Base-by-base conservation (phyloP, 2,888 invertebrate genomes). In the Brassicogethes aeneus region DNA sequence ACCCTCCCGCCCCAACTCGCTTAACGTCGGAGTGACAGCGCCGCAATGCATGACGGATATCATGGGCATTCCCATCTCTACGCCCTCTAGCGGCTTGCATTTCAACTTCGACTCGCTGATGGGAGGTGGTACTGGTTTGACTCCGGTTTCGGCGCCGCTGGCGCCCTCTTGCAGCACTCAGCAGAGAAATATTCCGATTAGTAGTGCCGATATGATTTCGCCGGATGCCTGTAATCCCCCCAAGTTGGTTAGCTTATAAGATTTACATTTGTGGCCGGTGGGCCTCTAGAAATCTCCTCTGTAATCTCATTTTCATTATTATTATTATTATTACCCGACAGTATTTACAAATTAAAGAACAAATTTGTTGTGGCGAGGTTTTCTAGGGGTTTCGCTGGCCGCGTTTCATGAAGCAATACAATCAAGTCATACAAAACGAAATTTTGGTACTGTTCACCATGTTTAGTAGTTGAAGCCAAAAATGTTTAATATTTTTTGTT, bases 91-190 rank as follows among this genome's bases (percentile, higher is more conserved):
- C 56, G 92, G 89, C 37, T 82, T 89, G 51, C 82, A 82, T 54
- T 89, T 92, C 70, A 91, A 90, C 68, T 92, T 90, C 65, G 93
- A 94, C 59, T 88, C 88, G 52, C 75, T 94, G 45, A 90, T 93
- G 86, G 91, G 90, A 56, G 91, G 91, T 37, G 91, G 92, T 57
- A 91, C 93, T 2, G 92, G 93, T 0, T 72, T 94, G 36, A 93
- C 93, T 3, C 93, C 93, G 0, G 86, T 90, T 23, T 80, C 77
- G 36, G 78, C 77, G 41, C 85, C 85, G 1, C 60, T 82, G 39
- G 71, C 80, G 54, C 82, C 82, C 15, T 73, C 75, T 16, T 88
- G 87, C 70, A 82, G 84, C 45, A 80, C 80, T 50, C 86, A 88
- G 66, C 83, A 83, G 62, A 77, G 85, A 60, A 77, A 77, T 64